Evolutionary conservation across 2,797 vertebrate species (phyloP), one percentile per base, ranked within the genome.

Genomic region (Melanogrammus aeglefinus): DNA sequence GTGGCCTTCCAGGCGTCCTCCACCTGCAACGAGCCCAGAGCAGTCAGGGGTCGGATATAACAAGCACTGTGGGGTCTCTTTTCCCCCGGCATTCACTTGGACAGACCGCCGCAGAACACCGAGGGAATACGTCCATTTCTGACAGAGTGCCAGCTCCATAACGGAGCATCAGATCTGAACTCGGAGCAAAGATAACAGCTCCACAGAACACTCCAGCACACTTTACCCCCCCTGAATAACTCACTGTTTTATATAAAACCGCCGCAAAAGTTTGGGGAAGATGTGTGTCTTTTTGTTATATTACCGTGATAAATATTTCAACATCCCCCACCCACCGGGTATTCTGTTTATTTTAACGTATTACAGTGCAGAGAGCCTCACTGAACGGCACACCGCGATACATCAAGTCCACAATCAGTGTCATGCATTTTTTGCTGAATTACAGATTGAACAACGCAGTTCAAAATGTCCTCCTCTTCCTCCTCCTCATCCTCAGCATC

Each of bases 1-100:
- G 94, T 95, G 75, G 84, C 88, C 92, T 94, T 95, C 95, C 94
- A 97, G 13, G 88, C 79, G 57, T 96, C 92, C 74, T 97, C 95
- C 81, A 96, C 92, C 94, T 95, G 77, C 71, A 75, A 12, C 71
- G 38, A 5, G 24, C 69, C 21, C 47, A 75, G 80, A 51, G 35
- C 6, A 36, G 39, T 21, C 31, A 73, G 13, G 51, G 31, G 41
- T 76, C 63, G 13, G 75, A 78, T 16, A 47, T 16, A 47, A 38
- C 13, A 72, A 24, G 39, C 57, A 9, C 14, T 13, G 21, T 63
- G 57, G 57, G n/a, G n/a, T n/a, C n/a, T 63, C 57, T 39, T 39
- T 13, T 3, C 29, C 9, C 9, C 13, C 36, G 51, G 21, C 14
- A 63, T 75, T 63, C n/a, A 16, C 7, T 21, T 8, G 47, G 44